phyloP scores from a whole-genome alignment of 2,888 invertebrate genomes.

The Corbicula japonica region DNA sequence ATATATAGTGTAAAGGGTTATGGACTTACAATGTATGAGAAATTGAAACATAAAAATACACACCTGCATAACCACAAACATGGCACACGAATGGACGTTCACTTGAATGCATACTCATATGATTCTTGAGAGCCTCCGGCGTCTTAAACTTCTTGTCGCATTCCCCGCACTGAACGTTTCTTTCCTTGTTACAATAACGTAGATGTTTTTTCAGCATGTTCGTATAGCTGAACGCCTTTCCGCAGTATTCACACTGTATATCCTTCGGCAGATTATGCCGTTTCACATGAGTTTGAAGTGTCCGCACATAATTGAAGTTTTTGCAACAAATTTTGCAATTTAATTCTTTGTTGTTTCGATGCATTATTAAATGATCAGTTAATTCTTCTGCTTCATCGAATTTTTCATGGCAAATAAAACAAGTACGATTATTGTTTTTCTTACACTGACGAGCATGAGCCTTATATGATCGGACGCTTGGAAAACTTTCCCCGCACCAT shows the following conservation, averaged over 20 bases:
- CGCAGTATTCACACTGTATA: constrained; percentile 61
- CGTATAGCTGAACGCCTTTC: constrained; percentile 38
- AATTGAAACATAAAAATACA: no score
- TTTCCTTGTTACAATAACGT: constrained; percentile 34
- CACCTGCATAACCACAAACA: constrained; percentile 58
- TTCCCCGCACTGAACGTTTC: constrained; percentile 29
- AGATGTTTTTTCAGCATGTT: constrained; percentile 40
- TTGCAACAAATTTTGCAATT: constrained; percentile 43
- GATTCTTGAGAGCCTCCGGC: constrained; percentile 31
- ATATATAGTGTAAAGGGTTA: no score
- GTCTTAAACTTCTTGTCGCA: constrained; percentile 53
- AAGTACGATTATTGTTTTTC: constrained; percentile 39
- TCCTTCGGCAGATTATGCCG: constrained; percentile 37
- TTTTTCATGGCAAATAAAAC: constrained; percentile 40
- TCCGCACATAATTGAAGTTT: constrained; percentile 5
- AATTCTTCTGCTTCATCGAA: constrained; percentile 12
- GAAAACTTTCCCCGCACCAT: constrained; percentile 40
- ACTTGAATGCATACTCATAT: constrained; percentile 44
- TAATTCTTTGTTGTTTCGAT: constrained; percentile 39
- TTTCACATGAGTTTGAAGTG: constrained; percentile 39
- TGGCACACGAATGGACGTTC: constrained; percentile 54
- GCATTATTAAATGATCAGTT: constrained; percentile 30
- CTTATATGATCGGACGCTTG: background rate
- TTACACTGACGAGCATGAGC: constrained; percentile 37
- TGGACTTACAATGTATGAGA: no score